Percentiles rank a stretch among this genome's conserved stretches.
phyloP scores from a whole-genome alignment of 1,140 invertebrate species.

The Diprion similis region DNA sequence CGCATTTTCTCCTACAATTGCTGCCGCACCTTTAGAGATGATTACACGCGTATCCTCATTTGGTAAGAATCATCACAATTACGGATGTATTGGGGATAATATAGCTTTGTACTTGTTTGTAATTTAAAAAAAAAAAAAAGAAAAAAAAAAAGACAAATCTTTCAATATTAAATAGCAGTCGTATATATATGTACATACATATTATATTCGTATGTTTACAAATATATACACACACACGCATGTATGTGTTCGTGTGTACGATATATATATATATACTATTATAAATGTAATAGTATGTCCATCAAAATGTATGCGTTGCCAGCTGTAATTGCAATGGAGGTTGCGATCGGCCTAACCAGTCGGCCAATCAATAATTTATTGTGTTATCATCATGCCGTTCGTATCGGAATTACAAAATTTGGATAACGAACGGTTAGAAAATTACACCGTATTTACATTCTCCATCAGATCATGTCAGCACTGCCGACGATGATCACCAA shows the following conservation, averaged over 20 bases:
- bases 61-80: slow-evolving; percentile 48
- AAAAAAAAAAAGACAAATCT: slow-evolving; percentile 20
- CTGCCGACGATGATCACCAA: too few species aligned
- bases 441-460: too few species aligned
- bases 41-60: slow-evolving; percentile 45
- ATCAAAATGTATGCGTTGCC: slow-evolving; percentile 1
- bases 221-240: neutral
- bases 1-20: neutral
- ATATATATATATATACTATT: too few species aligned
- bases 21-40: slow-evolving; percentile 26
- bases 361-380: too few species aligned
- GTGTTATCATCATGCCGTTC: neutral
- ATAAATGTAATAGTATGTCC: neutral
- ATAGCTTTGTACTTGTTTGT: slow-evolving; percentile 49
- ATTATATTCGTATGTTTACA: neutral
- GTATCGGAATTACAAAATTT: too few species aligned
- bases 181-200: neutral
- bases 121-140: slow-evolving; percentile 34
- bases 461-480: too few species aligned
- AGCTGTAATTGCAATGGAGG: neutral
- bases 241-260: neutral
- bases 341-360: neutral
- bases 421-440: too few species aligned
- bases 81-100: slow-evolving; percentile 40
- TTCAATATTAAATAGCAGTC: neutral